Evolutionary conservation across 2,113 vertebrate genomes (phyloP), one percentile per base, ranked within the genome.

Genomic region (Castor canadensis): DNA sequence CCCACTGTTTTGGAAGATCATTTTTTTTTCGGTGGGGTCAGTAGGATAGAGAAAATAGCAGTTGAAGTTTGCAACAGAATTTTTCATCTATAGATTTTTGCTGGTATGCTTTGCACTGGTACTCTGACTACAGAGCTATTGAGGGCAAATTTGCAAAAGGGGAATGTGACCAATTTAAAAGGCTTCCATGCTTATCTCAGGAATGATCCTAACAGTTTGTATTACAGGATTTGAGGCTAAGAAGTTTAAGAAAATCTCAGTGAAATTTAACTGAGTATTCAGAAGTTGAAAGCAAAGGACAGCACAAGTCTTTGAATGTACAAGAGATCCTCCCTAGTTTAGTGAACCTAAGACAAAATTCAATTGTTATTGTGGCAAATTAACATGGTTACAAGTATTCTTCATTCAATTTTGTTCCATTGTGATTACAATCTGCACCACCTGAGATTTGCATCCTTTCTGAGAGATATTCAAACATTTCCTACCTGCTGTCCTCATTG

Each of bases 51-150:
- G 58, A 84, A 89, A 90, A 22, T 2, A 73, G 10, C 6, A 35
- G 24, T 22, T 15, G 12, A 92, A 66, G 30, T 28, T 83, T 71
- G 2, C 35, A 56, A 5, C 38, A 24, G 22, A 58, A 1, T 26
- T 77, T 84, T 85, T 83, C 43, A 62, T 89, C 58, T 43, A 62
- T 5, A 83, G 16, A 75, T 58, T 26, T 79, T 1, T 54, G 0
- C 30, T 3, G 3, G 15, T 5, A 10, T n/a, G 13, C 26, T 91
- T 43, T 66, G n/a, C 2, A n/a, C 15, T 11, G 0, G 3, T 28
- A 2, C 6, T 89, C 73, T 49, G 13, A 54, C 3, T 58, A 40
- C 22, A 79, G 22, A 86, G 8, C 35, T 22, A 43, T 2, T 0
- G 3, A 7, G 15, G 26, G 28, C 15, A 83, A 7, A 40, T 52